Conservation (phyloP, 2,113 vertebrate species). For the Chitala chitala region DNA sequence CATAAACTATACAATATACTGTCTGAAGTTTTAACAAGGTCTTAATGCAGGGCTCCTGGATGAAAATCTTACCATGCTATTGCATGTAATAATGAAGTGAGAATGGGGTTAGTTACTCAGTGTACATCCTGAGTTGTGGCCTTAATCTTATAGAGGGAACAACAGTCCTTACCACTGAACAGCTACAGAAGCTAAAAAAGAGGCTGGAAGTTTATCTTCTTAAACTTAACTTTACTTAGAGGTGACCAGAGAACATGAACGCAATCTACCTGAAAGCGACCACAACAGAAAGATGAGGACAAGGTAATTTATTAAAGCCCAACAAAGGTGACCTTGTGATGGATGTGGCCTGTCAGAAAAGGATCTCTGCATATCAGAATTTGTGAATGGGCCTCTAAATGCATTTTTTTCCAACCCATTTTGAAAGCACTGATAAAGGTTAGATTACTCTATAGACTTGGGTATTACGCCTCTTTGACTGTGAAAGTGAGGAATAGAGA, state of each 20-base stretch:
- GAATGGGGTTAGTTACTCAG: no score
- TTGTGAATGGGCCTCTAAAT: conserved; percentile 22
- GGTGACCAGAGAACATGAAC: conserved; percentile 27
- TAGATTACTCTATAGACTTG: conserved; percentile 27
- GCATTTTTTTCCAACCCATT: conserved; percentile 20
- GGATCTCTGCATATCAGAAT: conserved; percentile 30
- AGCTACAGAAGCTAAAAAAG: background rate
- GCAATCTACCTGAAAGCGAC: conserved; percentile 22
- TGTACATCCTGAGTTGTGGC: background rate
- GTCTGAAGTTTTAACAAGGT: no score
- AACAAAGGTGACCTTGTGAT: conserved; percentile 36
- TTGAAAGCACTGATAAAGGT: conserved; percentile 26
- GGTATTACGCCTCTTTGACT: background rate
- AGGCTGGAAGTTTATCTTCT: conserved; percentile 17
- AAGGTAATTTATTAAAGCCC: conserved; percentile 35
- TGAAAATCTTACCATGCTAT: no score
- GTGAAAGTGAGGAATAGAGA: conserved; percentile 10
- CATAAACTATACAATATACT: no score
- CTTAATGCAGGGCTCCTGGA: no score
- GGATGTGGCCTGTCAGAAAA: conserved; percentile 35
- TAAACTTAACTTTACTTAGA: conserved; percentile 31
- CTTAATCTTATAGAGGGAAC: background rate
- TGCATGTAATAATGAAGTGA: no score
- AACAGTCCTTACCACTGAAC: no score
- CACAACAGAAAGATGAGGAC: conserved; percentile 31